A percentile compares a stretch with the other conserved stretches of the same genome.
These are phyloP conservation scores for Apistogramma diplotaenia DNA, from an alignment of 2,113 vertebrate species.

Conservation along the genomic window DNA sequence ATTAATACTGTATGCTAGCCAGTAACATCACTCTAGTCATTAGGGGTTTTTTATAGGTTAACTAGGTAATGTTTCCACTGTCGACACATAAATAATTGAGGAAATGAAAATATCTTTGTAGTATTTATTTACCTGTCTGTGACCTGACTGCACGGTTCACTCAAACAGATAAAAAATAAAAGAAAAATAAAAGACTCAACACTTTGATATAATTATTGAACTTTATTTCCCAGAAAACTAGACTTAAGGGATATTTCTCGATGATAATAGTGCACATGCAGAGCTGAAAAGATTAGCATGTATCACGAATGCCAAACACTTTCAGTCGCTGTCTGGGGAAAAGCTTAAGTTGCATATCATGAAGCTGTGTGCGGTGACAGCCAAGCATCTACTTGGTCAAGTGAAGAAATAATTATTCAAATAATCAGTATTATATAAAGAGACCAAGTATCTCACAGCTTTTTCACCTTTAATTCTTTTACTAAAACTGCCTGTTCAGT, in stretches of 20 bases:
- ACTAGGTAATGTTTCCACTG: neutral
- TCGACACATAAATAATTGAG: neutral
- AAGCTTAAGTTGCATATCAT: neutral
- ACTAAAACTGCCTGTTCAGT: neutral
- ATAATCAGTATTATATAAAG: neutral
- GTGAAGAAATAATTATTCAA: neutral
- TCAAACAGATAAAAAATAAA: neutral
- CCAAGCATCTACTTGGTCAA: no score
- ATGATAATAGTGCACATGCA: neutral
- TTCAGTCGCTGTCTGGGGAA: neutral
- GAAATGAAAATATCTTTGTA: neutral
- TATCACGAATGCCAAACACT: neutral
- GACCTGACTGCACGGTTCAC: neutral
- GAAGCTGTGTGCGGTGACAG: neutral
- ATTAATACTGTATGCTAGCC: neutral
- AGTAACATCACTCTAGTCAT: neutral
- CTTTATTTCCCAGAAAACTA: neutral
- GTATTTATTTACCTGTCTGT: neutral
- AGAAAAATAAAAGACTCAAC: neutral
- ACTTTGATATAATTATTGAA: neutral
- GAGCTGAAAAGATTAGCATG: neutral
- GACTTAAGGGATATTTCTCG: neutral
- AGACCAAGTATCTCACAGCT: neutral
- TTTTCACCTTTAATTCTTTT: neutral
- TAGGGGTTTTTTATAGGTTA: neutral